Evolutionary conservation across 2,113 vertebrate species (phyloP), one percentile per base, ranked within the genome.

Genomic region (Toxotes chatareus): DNA sequence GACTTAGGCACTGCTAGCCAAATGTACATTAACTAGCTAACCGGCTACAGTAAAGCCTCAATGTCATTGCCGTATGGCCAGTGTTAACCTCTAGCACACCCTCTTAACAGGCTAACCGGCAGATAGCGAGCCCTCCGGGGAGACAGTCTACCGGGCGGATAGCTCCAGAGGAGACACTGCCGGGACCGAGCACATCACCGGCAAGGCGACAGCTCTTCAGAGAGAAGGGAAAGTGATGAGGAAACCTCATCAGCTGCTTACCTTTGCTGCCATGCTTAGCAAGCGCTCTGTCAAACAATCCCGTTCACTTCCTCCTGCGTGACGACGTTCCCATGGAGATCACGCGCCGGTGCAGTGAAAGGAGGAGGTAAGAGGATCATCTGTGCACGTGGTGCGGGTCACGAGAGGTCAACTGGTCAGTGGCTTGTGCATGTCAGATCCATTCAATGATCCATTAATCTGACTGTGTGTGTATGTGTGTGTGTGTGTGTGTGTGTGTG

Each of bases 251-350:
- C 44, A 68, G 80, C 94, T 93, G 77, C 94, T 95, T 95, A 95
- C 95, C 95, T 96, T 95, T 83, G 93, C 92, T 92, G 95, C 94
- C 95, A 95, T 95, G 90, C 92, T 95, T 86, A 90, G 74, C 87
- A 86, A 91, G 86, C 84, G 91, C 57, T 57, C 86, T 69, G 76
- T 79, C 83, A 83, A n/a, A 65, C 16, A 27, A 68, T 63, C 57
- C 64, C 63, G 73, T 31, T 84, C 79, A 86, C 90, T 91, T 92
- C 90, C 88, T 86, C 64, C 47, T 75, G 86, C 81, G 84, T 88
- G 88, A 91, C 89, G 76, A 90, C 83, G 89, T 93, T 91, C 27
- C 89, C 89, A 89, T 91, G 87, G 91, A 88, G 87, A 94, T 92
- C 75, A 87, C 70, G 89, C 84, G 76, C 84, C 56, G 73, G 72